These are phyloP conservation scores for Globia sparganii DNA, from an alignment of 2,888 invertebrate genomes.

Conservation along the genomic window DNA sequence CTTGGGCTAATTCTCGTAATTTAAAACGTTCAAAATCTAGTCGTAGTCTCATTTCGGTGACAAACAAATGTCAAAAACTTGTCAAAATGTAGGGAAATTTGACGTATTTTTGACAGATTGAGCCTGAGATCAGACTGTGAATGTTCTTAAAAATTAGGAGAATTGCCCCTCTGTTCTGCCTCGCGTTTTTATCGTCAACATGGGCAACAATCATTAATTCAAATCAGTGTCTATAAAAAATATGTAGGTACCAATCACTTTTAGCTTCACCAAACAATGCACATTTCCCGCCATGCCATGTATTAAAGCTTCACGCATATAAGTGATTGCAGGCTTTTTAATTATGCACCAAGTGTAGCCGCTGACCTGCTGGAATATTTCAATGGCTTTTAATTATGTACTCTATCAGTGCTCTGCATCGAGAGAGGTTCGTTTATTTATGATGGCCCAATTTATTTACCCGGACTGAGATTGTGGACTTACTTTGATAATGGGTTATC, in stretches of 20 bases:
- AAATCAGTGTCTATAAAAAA: constrained; percentile 16
- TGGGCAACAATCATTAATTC: not conserved
- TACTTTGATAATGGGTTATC: not conserved
- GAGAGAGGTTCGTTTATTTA: constrained; percentile 46
- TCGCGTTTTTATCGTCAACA: not conserved
- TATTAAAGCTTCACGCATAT: constrained; percentile 37
- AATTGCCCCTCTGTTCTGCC: no score
- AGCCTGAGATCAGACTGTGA: no score
- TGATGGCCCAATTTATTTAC: constrained; percentile 9
- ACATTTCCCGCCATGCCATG: constrained; percentile 8
- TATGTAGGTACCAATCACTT: not conserved
- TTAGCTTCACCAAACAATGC: constrained; percentile 5
- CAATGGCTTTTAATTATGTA: constrained; percentile 61
- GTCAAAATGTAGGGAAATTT: no score
- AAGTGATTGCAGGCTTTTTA: constrained; percentile 60
- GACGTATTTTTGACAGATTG: no score
- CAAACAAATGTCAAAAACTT: no score
- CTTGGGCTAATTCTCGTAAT: no score
- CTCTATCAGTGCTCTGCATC: constrained; percentile 44
- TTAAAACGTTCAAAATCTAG: no score
- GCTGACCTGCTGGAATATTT: constrained; percentile 48
- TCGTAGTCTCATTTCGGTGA: not conserved
- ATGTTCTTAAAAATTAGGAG: no score
- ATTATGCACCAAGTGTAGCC: constrained; percentile 55
- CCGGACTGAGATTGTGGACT: not conserved